phyloP scores from a whole-genome alignment of 2,797 vertebrate species.

The Catostomus latipinnis region DNA sequence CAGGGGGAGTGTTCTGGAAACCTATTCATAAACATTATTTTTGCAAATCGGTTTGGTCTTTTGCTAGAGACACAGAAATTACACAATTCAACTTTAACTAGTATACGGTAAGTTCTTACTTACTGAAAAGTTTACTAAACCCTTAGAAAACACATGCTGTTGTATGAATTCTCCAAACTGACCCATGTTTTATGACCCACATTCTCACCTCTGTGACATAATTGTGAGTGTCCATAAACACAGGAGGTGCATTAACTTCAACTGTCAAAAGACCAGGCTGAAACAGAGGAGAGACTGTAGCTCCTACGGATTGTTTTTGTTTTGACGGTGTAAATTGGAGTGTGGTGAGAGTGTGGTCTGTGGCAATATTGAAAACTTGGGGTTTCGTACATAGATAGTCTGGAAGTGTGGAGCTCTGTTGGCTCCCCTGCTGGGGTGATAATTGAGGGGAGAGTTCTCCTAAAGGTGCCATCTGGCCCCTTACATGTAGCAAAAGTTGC shows the following conservation, averaged over 20 bases:
- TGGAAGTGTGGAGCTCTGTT: slow-evolving; percentile 24
- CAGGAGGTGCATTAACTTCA: slow-evolving; percentile 56
- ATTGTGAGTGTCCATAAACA: slow-evolving; percentile 51
- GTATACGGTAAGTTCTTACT: not conserved
- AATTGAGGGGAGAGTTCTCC: slow-evolving; percentile 48
- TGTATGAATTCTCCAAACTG: not conserved
- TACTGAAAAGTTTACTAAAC: not conserved
- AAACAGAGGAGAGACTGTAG: slow-evolving; percentile 51
- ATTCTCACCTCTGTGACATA: slow-evolving; percentile 17
- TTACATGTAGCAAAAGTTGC: slow-evolving; percentile 38
- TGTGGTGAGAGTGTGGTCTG: slow-evolving; percentile 15
- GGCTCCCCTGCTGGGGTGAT: slow-evolving; percentile 42
- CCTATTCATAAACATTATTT: too few relatives aligned
- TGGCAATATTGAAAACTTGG: slow-evolving; percentile 33
- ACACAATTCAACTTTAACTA: not conserved
- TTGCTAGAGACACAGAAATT: too few relatives aligned
- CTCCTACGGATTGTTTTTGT: slow-evolving; percentile 29
- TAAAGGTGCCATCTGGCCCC: slow-evolving; percentile 41
- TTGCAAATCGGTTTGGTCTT: too few relatives aligned
- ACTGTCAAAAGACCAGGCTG: slow-evolving; percentile 52
- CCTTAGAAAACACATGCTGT: not conserved
- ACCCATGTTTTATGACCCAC: slow-evolving; percentile 1
- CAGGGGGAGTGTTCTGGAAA: too few relatives aligned
- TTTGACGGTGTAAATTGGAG: slow-evolving; percentile 39
- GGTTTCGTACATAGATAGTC: slow-evolving; percentile 39